These are phyloP conservation scores for Plecotus auritus DNA, from an alignment of 2,113 vertebrate genomes.

Conservation along the genomic window DNA sequence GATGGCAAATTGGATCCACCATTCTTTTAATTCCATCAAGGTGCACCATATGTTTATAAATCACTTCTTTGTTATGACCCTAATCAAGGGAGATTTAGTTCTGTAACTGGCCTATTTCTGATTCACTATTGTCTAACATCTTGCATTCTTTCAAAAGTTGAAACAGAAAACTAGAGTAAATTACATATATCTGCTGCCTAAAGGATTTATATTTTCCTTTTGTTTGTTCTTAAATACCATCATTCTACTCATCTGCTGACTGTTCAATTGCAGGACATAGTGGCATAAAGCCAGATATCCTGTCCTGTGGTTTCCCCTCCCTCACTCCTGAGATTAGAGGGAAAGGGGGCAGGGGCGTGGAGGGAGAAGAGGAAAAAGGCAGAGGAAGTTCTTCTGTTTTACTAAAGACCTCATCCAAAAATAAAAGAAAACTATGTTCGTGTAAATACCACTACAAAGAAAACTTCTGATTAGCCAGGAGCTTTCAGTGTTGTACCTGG, in stretches of 20 bases:
- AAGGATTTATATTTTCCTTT: conserved; percentile 64
- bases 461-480: conserved; percentile 24
- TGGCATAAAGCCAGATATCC: conserved; percentile 47
- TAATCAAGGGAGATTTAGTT: conserved; percentile 46
- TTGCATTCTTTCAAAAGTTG: conserved; percentile 58
- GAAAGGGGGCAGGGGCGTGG: neutral
- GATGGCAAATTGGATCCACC: conserved; percentile 36
- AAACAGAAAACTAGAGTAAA: conserved; percentile 67
- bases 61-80: conserved; percentile 44
- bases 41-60: conserved; percentile 55
- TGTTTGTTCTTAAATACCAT: conserved; percentile 59
- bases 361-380: neutral
- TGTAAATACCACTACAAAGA: conserved; percentile 30
- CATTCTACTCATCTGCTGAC: conserved; percentile 54
- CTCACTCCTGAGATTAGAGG: neutral
- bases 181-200: conserved; percentile 59
- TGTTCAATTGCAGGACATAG: conserved; percentile 33
- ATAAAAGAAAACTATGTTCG: conserved; percentile 8
- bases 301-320: neutral
- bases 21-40: conserved; percentile 39
- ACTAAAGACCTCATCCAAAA: conserved; percentile 27
- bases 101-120: conserved; percentile 5
- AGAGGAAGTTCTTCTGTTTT: conserved; percentile 37
- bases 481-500: neutral
- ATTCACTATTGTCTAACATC: conserved; percentile 55